These are phyloP conservation scores for Conus canariensis DNA, from an alignment of 2,888 invertebrate genomes.

Conservation along the genomic window DNA sequence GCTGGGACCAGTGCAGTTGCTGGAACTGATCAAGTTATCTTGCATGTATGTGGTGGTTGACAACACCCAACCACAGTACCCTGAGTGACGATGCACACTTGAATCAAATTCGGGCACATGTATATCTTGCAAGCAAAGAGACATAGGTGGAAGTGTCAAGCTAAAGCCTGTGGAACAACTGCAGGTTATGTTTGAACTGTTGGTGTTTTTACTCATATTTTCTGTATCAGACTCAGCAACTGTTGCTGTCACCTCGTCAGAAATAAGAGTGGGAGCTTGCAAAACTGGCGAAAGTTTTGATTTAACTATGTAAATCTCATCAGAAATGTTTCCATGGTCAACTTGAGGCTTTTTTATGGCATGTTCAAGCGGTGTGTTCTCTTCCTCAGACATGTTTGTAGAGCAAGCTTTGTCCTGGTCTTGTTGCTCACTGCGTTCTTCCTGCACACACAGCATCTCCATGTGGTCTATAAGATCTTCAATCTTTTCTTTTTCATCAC, in stretches of 20 bases:
- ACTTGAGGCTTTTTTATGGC: too few relatives aligned
- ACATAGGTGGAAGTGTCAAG: background rate
- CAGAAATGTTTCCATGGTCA: background rate
- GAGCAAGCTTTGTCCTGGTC: too few relatives aligned
- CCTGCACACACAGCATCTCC: background rate
- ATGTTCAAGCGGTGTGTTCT: too few relatives aligned
- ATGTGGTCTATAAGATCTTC: background rate
- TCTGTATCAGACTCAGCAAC: background rate
- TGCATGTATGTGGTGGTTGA: background rate
- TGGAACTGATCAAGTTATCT: background rate
- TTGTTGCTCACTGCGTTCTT: too few relatives aligned
- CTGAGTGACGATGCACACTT: background rate
- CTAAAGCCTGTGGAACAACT: background rate
- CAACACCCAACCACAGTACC: too few relatives aligned
- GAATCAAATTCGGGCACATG: background rate
- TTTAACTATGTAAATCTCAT: background rate
- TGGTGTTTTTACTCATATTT: constrained; percentile 4
- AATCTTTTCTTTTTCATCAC: background rate
- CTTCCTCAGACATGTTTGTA: too few relatives aligned
- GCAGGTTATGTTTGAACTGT: constrained; percentile 3
- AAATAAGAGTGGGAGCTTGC: too few relatives aligned
- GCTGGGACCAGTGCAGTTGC: background rate
- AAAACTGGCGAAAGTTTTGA: too few relatives aligned
- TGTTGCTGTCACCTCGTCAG: background rate
- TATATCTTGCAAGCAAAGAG: background rate